Conservation (phyloP, 2,888 invertebrate genomes). For the Rhodophaea formosa region DNA sequence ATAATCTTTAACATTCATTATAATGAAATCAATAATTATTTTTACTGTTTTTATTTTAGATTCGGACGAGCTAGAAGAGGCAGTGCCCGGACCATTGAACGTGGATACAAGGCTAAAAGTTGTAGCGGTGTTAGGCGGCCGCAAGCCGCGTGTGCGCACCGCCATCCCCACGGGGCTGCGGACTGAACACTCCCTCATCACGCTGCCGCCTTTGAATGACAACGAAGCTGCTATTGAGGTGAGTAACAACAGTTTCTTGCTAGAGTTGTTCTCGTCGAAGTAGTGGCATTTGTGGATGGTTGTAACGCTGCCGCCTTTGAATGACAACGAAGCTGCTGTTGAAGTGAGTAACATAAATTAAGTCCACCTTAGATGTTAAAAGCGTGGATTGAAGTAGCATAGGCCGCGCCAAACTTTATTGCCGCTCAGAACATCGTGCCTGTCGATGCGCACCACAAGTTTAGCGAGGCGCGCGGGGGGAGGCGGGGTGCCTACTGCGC, state of each 20-base stretch:
- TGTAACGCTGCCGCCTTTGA: conserved; percentile 58
- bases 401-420: too few relatives aligned
- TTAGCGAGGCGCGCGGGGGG: too few relatives aligned
- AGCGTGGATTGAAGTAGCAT: too few relatives aligned
- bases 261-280: too few relatives aligned
- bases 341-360: conserved; percentile 56
- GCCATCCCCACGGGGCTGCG: conserved; percentile 83
- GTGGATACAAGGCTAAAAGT: conserved; percentile 90
- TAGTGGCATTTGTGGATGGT: too few relatives aligned
- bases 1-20: too few relatives aligned
- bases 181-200: conserved; percentile 64
- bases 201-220: conserved; percentile 53
- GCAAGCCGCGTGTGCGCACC: conserved; percentile 86
- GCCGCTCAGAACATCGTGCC: too few relatives aligned
- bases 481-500: too few relatives aligned
- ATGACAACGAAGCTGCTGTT: conserved; percentile 61
- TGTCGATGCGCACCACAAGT: too few relatives aligned
- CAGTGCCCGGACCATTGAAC: conserved; percentile 42
- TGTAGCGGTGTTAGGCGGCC: conserved; percentile 87
- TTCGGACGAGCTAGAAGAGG: conserved; percentile 31
- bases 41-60: neutral
- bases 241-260: neutral
- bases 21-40: too few relatives aligned
- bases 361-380: too few relatives aligned
- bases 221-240: conserved; percentile 71